Evolutionary conservation across 2,113 vertebrate species (phyloP), one percentile per base, ranked within the genome.

Genomic region (Dicerorhinus sumatrensis): DNA sequence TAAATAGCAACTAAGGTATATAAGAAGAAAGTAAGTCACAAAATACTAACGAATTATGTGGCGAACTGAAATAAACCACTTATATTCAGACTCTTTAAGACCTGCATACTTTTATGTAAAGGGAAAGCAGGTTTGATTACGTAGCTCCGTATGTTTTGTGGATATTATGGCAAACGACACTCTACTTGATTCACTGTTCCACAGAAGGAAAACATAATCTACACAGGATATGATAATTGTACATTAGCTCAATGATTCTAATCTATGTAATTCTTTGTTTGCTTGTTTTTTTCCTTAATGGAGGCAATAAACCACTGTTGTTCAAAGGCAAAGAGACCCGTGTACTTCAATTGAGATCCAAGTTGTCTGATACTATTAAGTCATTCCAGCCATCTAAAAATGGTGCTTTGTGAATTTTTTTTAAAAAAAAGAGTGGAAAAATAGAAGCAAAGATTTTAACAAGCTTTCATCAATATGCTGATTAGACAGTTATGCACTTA

Each of bases 401-500:
- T 42, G 2, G 51, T 51, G 1, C 0, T 81, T 77, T 39, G 16
- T 93, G 39, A 93, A 48, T 58, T 23, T 23, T 5, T 73, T 46
- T 14, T 31, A 8, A 13, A 69, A 60, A 67, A 7, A 18, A 36
- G 9, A 96, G 6, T 31, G 8, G 6, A 21, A 95, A 95, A 31
- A 82, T 14, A 62, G 67, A 73, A 69, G n/a, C 56, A 93, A 96
- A 86, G 33, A 72, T 42, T 96, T 92, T 56, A 93, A 29, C 18
- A 87, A 79, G 23, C 31, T 96, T 96, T 91, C 76, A 86, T 96
- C 73, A 94, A 20, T 89, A 77, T 79, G 36, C 69, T 79, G 82
- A 91, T 27, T 81, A 65, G 72, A 91, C 63, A 88, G 70, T 51
- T 90, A 54, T 54, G 51, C 51, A 67, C 60, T 73, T 62, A 70